These are phyloP conservation scores for Narcine bancroftii DNA, from an alignment of 2,113 vertebrate genomes.

Conservation along the genomic window DNA sequence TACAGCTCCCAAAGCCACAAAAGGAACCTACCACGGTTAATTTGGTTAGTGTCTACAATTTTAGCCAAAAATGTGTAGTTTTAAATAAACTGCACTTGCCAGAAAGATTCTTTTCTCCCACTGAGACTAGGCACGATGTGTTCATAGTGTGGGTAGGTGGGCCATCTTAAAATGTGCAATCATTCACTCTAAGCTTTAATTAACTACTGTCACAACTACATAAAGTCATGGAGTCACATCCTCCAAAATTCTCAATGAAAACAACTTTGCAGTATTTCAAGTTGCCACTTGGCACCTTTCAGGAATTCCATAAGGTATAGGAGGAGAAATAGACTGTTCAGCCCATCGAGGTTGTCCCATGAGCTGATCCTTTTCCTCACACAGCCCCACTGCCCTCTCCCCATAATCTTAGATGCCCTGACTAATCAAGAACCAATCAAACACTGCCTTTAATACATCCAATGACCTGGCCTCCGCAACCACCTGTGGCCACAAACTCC, in stretches of 20 bases:
- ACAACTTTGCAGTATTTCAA: neutral
- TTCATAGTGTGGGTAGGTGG: neutral
- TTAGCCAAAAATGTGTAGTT: neutral
- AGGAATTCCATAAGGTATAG: no score
- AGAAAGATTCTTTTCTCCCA: neutral
- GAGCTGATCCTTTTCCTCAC: no score
- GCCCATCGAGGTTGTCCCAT: no score
- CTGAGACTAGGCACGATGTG: neutral
- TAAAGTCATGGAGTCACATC: neutral
- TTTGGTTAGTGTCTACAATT: neutral
- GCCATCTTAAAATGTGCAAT: neutral
- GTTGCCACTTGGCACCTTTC: no score
- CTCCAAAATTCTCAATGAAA: neutral
- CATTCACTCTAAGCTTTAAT: neutral
- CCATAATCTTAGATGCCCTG: no score
- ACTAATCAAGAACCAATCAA: no score
- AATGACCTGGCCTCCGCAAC: no score
- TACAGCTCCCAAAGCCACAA: neutral
- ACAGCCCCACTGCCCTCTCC: no score
- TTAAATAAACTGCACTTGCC: neutral
- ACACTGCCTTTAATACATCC: no score
- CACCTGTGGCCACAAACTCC: no score
- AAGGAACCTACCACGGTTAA: neutral
- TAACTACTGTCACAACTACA: neutral
- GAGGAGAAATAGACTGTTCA: no score